Base-by-base conservation (phyloP, 2,797 vertebrate genomes). In the Paguma larvata region DNA sequence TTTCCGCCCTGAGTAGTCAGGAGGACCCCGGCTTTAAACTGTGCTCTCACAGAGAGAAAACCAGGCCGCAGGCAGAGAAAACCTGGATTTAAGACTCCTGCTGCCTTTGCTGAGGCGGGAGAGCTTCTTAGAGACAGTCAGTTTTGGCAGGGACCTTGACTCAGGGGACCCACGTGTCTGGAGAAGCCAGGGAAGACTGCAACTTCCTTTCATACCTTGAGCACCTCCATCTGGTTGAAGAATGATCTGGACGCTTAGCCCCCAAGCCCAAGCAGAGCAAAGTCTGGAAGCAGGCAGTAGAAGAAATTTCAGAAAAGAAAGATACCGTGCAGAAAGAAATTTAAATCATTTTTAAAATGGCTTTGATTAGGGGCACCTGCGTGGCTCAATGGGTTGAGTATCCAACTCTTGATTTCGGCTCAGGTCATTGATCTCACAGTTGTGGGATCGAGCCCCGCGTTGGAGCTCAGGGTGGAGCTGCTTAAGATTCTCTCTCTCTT, bases 31-130 rank as follows among this genome's bases (percentile, higher is more conserved):
- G 53, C 88, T 97, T 95, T 96, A 94, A 94, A 89, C 68, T 68
- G 27, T 11, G 14, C 73, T 89, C 30, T 77, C 51, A 77, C 32
- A 73, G 94, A 97, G 85, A 94, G 87, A 97, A 97, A 96, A 59
- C 38, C 65, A 82, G 70, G 75, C 90, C 1, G 1, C 6, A 38
- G 85, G 63, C 27, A 12, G 15, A 73, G 59, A 70, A 70, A 79
- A 63, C 34, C 19, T 16, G 78, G 56, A 72, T 63, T 87, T 73
- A 34, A 79, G 85, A 27, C 67, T 94, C 19, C 30, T 46, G n/a
- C n/a, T n/a, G 32, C 70, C 25, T 95, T 14, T 48, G 41, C 56
- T 53, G 9, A n/a, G 9, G 62, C 9, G 0, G 3, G n/a, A 65
- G 65, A 30, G 53, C 62, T 85, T 95, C 86, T 90, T 10, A 41